Percentiles rank a stretch among this genome's conserved stretches.
These are phyloP conservation scores for Mugil cephalus DNA, from an alignment of 2,113 vertebrate species.

Conservation along the genomic window DNA sequence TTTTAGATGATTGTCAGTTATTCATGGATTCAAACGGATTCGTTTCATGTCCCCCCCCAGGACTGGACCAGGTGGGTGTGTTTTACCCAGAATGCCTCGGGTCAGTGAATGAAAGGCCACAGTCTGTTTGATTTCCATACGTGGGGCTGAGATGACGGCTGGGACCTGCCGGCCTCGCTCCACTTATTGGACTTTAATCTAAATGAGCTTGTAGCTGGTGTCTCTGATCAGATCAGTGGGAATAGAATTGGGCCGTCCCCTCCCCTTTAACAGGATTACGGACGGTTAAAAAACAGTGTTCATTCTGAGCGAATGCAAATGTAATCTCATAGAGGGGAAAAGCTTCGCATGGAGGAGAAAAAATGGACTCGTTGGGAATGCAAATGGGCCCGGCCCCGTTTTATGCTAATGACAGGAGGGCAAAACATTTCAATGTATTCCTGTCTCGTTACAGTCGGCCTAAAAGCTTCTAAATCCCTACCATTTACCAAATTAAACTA, in stretches of 20 bases:
- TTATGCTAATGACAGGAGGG: constrained; percentile 91
- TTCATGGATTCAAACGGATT: no score
- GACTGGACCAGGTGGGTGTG: constrained; percentile 81
- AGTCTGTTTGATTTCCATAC: constrained; percentile 89
- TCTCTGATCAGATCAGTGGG: constrained; percentile 79
- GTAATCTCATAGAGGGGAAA: constrained; percentile 63
- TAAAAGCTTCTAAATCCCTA: constrained; percentile 97
- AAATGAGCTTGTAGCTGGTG: constrained; percentile 78
- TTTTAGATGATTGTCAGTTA: no score
- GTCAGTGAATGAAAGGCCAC: constrained; percentile 89
- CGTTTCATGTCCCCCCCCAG: no score
- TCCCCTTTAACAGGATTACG: constrained; percentile 76
- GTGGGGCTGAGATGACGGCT: no score
- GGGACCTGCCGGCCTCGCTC: constrained; percentile 63
- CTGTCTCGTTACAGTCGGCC: constrained; percentile 92
- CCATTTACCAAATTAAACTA: constrained; percentile 99
- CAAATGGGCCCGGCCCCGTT: constrained; percentile 89
- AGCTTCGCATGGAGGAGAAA: constrained; percentile 55
- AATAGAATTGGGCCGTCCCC: constrained; percentile 73
- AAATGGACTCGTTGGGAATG: constrained; percentile 87
- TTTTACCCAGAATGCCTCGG: constrained; percentile 92
- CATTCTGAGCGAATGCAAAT: constrained; percentile 75
- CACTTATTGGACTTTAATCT: constrained; percentile 79
- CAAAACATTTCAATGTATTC: constrained; percentile 98
- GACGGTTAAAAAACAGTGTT: constrained; percentile 70